phyloP scores from a whole-genome alignment of 2,888 invertebrate genomes.

The Tipula confusa region DNA sequence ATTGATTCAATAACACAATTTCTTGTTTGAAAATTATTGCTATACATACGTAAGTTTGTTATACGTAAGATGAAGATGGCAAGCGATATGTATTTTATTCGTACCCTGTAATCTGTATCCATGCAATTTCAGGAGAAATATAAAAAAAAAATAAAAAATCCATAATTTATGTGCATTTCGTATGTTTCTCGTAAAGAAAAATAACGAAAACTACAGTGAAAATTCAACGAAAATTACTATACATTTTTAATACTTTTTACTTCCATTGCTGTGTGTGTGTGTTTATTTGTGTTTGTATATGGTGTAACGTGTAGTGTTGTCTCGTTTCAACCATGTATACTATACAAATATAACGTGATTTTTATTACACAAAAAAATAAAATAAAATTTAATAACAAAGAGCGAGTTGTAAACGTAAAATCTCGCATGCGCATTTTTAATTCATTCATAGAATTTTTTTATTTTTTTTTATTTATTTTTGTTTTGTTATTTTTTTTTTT shows the following conservation, averaged over 20 bases:
- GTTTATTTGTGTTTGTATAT: neutral
- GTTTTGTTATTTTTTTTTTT: neutral
- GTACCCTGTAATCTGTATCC: neutral
- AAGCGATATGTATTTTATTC: neutral
- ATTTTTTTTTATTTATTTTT: neutral
- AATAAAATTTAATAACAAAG: neutral
- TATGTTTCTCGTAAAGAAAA: neutral
- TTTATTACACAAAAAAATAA: neutral
- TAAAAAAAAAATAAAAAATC: neutral
- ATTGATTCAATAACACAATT: neutral
- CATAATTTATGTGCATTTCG: neutral
- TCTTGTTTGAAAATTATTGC: neutral
- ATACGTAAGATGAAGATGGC: neutral
- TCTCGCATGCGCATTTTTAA: conserved; percentile 28
- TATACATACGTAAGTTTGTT: no score
- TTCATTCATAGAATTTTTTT: conserved; percentile 27
- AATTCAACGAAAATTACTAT: neutral
- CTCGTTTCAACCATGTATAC: neutral
- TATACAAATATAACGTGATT: conserved; percentile 28
- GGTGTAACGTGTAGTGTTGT: neutral
- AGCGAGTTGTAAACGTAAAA: conserved; percentile 29
- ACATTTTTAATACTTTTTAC: neutral
- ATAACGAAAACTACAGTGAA: neutral
- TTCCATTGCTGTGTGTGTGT: neutral
- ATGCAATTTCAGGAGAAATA: neutral